Conservation (phyloP, 2,888 invertebrate species). For the Odontothrips loti region DNA sequence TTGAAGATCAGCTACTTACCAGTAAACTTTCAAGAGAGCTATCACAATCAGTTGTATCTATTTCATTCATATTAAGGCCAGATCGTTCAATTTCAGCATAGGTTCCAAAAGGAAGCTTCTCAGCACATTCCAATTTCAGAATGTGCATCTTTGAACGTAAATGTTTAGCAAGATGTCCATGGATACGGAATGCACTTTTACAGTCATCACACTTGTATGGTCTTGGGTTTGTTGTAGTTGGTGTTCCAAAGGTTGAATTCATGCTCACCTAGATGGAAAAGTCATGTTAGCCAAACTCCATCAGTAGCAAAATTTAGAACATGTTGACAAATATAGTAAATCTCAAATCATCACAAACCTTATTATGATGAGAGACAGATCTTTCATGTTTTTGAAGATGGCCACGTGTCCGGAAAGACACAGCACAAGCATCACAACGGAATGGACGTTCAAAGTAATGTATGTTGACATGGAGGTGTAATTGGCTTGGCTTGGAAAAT, state of each 20-base stretch:
- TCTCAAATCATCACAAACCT: slow-evolving; percentile 52
- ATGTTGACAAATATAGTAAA: background rate
- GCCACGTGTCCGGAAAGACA: slow-evolving; percentile 85
- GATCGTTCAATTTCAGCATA: slow-evolving; percentile 91
- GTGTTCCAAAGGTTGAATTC: slow-evolving; percentile 78
- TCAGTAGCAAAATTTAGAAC: background rate
- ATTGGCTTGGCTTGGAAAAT: slow-evolving; percentile 86
- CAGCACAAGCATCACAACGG: slow-evolving; percentile 85
- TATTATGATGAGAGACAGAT: slow-evolving; percentile 86
- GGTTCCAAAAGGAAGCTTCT: slow-evolving; percentile 89
- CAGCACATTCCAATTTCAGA: slow-evolving; percentile 85
- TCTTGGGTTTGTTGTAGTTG: slow-evolving; percentile 82
- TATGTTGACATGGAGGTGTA: slow-evolving; percentile 88
- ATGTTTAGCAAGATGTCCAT: slow-evolving; percentile 96
- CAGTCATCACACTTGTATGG: slow-evolving; percentile 96
- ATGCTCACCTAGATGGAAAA: slow-evolving; percentile 57
- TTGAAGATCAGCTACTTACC: slow-evolving; percentile 47
- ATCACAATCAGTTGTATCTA: slow-evolving; percentile 94
- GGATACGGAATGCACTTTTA: slow-evolving; percentile 92
- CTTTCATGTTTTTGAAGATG: slow-evolving; percentile 91
- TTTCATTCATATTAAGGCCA: slow-evolving; percentile 84
- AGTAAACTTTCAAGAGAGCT: slow-evolving; percentile 85
- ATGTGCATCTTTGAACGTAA: slow-evolving; percentile 94
- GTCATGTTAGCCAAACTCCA: background rate
- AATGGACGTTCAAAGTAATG: slow-evolving; percentile 92